These are phyloP conservation scores for Dolomedes plantarius DNA, from an alignment of 2,888 invertebrate genomes.

Conservation along the genomic window DNA sequence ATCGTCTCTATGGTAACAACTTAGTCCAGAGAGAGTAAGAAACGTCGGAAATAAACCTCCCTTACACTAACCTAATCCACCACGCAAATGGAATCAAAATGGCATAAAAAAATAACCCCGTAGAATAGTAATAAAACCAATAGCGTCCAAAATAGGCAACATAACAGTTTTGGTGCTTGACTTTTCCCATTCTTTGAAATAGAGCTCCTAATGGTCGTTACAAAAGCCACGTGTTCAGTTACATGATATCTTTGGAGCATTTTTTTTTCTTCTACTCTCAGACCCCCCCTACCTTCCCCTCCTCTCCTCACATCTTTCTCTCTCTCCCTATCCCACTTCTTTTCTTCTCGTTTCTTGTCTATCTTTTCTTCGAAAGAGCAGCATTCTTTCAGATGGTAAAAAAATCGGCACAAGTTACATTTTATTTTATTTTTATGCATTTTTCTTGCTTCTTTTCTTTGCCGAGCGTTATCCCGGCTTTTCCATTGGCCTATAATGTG, in stretches of 20 bases:
- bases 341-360: constrained; percentile 22
- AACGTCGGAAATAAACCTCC: not conserved
- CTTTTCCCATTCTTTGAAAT: constrained; percentile 46
- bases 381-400: constrained; percentile 24
- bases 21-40: no score
- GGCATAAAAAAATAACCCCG: not conserved
- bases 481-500: constrained; percentile 24
- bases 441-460: not conserved
- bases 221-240: constrained; percentile 61
- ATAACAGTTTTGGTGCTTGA: constrained; percentile 57
- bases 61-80: not conserved
- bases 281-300: constrained; percentile 7
- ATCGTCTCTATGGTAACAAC: no score
- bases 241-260: constrained; percentile 43
- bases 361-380: constrained; percentile 39
- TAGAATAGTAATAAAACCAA: not conserved
- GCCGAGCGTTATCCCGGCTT: constrained; percentile 16
- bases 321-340: constrained; percentile 28
- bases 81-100: not conserved
- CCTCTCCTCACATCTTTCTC: constrained; percentile 38
- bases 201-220: constrained; percentile 48
- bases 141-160: constrained; percentile 28
- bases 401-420: constrained; percentile 17
- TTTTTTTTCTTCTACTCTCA: constrained; percentile 22
- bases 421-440: not conserved